Conservation (phyloP, 2,113 vertebrate species). For the Bufo gargarizans region DNA sequence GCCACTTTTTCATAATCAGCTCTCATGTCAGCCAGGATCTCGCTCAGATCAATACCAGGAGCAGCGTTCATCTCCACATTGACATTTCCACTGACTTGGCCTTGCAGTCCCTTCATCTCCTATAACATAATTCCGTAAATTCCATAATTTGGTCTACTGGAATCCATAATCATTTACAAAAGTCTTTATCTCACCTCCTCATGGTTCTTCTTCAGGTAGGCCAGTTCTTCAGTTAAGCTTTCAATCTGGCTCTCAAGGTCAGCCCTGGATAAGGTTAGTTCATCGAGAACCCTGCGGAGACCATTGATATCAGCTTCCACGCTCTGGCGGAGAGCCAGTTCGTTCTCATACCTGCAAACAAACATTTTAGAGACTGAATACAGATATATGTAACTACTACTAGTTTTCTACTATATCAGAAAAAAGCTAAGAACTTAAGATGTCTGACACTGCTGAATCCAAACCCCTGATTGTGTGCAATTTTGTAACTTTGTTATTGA, state of each 20-base stretch:
- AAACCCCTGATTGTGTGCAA: background rate
- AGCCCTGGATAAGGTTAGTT: conserved; percentile 54
- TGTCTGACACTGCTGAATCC: background rate
- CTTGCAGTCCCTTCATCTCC: conserved; percentile 64
- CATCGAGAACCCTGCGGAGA: conserved; percentile 59
- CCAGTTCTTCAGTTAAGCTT: conserved; percentile 65
- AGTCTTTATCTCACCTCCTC: conserved; percentile 65
- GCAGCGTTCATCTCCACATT: conserved; percentile 69
- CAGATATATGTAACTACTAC: background rate
- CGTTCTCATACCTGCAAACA: conserved; percentile 67
- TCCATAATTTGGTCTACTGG: background rate
- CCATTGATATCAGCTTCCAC: conserved; percentile 56
- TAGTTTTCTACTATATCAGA: background rate
- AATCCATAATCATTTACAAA: background rate
- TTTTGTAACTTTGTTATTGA: no score
- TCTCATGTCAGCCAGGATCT: conserved; percentile 68
- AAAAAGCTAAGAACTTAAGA: background rate
- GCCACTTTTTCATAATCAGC: conserved; percentile 68
- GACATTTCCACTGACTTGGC: conserved; percentile 60
- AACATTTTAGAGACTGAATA: background rate
- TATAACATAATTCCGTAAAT: conserved; percentile 50
- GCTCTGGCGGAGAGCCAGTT: conserved; percentile 54
- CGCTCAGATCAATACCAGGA: conserved; percentile 60
- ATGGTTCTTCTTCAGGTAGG: conserved; percentile 64
- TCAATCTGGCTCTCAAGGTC: conserved; percentile 63